Base-by-base conservation (phyloP, 2,113 vertebrate genomes). In the Leucopternis melanops region DNA sequence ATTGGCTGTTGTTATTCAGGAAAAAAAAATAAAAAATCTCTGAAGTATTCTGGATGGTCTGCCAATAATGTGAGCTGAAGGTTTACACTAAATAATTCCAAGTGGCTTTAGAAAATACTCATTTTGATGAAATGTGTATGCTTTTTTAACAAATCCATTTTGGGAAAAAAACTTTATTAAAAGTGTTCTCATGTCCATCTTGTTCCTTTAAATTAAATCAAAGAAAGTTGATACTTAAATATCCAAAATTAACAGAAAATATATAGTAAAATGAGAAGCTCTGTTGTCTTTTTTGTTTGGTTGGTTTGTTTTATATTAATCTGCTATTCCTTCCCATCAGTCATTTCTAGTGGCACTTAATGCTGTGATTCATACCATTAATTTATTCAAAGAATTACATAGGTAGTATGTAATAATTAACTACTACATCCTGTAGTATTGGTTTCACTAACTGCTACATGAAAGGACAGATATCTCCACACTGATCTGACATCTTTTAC, bases 361-460 rank as follows among this genome's bases (percentile, higher is more conserved):
- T 74, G 44, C 70, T 93, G 59, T 93, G 88, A 83, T 78, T 90
- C 50, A 50, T 96, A 71, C 69, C 38, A 71, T 90, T 93, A 95
- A 89, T 93, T 92, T 94, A 92, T 89, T 81, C 52, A 55, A 81
- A 72, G 40, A 49, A 67, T 86, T 93, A 79, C 57, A 65, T 9
- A 67, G n/a, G 25, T 61, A 49, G 26, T 69, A 55, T 70, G 65
- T 74, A 71, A 67, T 90, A 88, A 94, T 86, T 92, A 96, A 71
- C 67, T 88, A 22, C 47, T 86, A 61, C 61, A 83, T 81, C 45
- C 73, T 70, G 34, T 71, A 84, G 34, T 62, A 25, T 57, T 40
- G 38, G 26, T 86, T 92, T 88, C 72, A 55, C 63, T 86, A 63
- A 58, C 71, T 92, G 69, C 77, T 84, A 22, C 27, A 49, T 78